Evolutionary conservation across 2,113 vertebrate species (phyloP).

Genomic region (Passer montanus): DNA sequence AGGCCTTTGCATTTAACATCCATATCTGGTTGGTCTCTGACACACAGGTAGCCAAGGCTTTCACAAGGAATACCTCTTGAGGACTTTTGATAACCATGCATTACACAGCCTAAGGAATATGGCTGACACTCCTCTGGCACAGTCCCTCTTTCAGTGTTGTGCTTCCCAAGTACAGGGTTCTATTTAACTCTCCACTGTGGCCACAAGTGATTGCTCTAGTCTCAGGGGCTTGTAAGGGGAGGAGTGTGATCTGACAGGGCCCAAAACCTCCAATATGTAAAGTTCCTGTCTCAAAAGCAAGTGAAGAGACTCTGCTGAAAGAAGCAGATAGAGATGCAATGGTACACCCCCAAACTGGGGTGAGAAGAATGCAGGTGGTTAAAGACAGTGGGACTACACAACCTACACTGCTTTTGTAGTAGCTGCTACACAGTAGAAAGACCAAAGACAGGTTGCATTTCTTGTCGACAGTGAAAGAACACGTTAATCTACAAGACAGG

Average conservation of each 20-base stretch:
- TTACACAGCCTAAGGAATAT: neutral
- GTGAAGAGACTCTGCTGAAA: neutral
- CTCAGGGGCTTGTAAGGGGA: neutral
- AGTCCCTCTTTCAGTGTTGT: neutral
- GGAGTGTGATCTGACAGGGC: neutral
- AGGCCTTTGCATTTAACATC: neutral
- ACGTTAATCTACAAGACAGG: neutral
- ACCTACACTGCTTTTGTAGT: neutral
- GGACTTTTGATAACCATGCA: neutral
- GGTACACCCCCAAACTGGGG: neutral
- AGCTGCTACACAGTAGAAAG: neutral
- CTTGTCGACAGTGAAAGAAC: neutral
- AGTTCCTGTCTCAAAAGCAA: neutral
- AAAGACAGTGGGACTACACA: neutral
- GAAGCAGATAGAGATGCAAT: neutral
- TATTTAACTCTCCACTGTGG: neutral
- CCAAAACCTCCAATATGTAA: neutral
- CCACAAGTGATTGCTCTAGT: neutral
- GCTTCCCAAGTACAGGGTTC: neutral
- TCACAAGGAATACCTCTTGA: neutral
- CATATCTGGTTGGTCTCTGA: rapidly evolving
- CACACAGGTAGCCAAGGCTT: neutral
- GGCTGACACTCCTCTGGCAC: neutral
- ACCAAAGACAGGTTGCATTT: neutral
- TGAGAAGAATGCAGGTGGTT: neutral